These are phyloP conservation scores for Leptothorax acervorum DNA, from an alignment of 2,888 invertebrate species.

Conservation along the genomic window DNA sequence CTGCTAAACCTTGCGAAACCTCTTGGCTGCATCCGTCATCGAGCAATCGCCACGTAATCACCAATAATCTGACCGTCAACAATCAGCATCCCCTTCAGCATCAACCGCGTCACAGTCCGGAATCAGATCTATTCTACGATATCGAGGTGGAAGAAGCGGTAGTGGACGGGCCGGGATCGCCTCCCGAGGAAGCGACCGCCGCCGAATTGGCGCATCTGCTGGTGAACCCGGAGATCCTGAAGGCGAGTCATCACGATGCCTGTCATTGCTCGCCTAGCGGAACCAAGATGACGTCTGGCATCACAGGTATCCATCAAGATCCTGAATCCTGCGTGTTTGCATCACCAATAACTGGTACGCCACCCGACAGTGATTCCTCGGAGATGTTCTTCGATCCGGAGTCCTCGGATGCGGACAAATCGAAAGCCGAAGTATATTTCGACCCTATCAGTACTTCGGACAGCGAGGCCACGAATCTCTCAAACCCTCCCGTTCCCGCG, in stretches of 20 bases:
- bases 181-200: slow-evolving; percentile 87
- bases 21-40: slow-evolving; percentile 77
- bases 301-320: slow-evolving; percentile 72
- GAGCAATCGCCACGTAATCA: slow-evolving; percentile 77
- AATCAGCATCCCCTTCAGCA: slow-evolving; percentile 79
- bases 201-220: slow-evolving; percentile 86
- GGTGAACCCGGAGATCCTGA: slow-evolving; percentile 80
- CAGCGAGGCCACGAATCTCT: slow-evolving; percentile 72
- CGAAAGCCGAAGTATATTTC: slow-evolving; percentile 72
- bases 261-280: slow-evolving; percentile 86
- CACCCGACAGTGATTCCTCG: slow-evolving; percentile 85
- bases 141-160: slow-evolving; percentile 75
- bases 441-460: slow-evolving; percentile 76
- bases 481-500: slow-evolving; percentile 38
- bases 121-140: slow-evolving; percentile 82
- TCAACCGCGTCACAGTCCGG: slow-evolving; percentile 86
- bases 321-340: slow-evolving; percentile 87
- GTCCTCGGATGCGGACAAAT: slow-evolving; percentile 79
- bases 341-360: slow-evolving; percentile 79
- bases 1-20: slow-evolving; percentile 78
- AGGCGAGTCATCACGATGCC: slow-evolving; percentile 75
- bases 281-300: slow-evolving; percentile 83
- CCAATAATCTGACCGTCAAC: slow-evolving; percentile 77
- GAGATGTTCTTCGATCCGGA: slow-evolving; percentile 82
- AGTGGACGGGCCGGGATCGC: slow-evolving; percentile 90